A percentile compares a stretch with the other conserved stretches of the same genome.
phyloP scores from a whole-genome alignment of 1,140 invertebrate species.

The Watersipora subatra region DNA sequence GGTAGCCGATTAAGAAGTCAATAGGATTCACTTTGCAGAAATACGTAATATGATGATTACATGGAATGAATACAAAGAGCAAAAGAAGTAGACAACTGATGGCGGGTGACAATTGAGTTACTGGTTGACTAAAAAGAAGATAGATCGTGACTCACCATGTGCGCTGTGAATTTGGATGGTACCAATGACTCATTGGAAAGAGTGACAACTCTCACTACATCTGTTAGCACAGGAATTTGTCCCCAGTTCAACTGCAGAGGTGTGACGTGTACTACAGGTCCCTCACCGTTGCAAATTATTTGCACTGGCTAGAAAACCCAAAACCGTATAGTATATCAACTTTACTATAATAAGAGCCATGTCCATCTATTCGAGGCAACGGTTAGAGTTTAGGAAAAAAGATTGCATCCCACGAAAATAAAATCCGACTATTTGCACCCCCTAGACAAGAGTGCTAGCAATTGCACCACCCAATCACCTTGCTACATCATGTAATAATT shows the following conservation, averaged over 20 bases:
- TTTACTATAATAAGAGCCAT: too few species aligned
- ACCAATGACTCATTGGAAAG: slow-evolving; percentile 40
- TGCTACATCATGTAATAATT: too few species aligned
- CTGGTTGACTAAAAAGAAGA: too few species aligned
- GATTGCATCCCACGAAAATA: neutral
- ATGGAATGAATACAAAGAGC: too few species aligned
- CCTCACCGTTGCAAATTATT: slow-evolving; percentile 38
- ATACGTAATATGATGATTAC: neutral
- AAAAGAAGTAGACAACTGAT: neutral
- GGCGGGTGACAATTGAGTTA: too few species aligned
- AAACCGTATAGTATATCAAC: too few species aligned
- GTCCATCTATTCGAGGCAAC: too few species aligned
- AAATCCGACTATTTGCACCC: too few species aligned
- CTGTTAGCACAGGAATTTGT: slow-evolving; percentile 30
- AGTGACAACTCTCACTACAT: slow-evolving; percentile 21
- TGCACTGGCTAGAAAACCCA: slow-evolving; percentile 28
- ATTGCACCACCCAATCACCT: too few species aligned
- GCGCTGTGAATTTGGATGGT: slow-evolving; percentile 34
- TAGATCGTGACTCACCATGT: slow-evolving; percentile 23
- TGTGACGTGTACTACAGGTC: slow-evolving; percentile 37
- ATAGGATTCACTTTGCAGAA: neutral
- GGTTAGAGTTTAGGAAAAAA: too few species aligned
- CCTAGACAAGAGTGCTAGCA: too few species aligned
- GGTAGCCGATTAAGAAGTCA: too few species aligned
- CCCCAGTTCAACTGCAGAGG: slow-evolving; percentile 36